phyloP scores from a whole-genome alignment of 2,797 vertebrate species.

The Perodicticus potto region DNA sequence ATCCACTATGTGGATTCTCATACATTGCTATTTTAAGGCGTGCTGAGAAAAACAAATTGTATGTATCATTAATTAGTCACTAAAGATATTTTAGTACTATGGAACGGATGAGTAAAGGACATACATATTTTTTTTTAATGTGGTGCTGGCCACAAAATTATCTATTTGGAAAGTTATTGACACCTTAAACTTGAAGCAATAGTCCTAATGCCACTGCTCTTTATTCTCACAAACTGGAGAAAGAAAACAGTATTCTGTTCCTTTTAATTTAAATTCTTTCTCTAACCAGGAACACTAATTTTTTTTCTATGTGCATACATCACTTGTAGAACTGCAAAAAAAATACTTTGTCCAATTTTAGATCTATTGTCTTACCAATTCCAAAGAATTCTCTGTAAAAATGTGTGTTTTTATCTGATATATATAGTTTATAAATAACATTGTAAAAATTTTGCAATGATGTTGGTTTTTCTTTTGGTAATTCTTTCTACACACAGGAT shows the following conservation, averaged over 20 bases:
- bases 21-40: no score
- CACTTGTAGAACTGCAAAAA: not conserved
- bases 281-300: not conserved
- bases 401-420: no score
- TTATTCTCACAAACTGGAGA: not conserved
- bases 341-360: not conserved
- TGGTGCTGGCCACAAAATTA: not conserved
- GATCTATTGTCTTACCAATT: not conserved
- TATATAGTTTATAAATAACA: no score
- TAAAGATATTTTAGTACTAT: no score
- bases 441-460: no score
- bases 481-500: no score
- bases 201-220: not conserved
- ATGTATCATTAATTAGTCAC: no score
- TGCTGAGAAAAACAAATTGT: no score
- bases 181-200: not conserved
- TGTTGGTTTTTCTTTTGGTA: no score
- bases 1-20: no score
- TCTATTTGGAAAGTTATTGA: not conserved
- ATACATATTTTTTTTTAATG: not conserved
- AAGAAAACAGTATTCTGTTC: not conserved
- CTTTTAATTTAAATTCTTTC: not conserved
- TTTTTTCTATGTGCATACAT: not conserved
- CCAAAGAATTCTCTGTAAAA: not conserved
- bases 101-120: no score